Base-by-base conservation (phyloP, 1,140 invertebrate genomes). In the Trinorchestia longiramus region DNA sequence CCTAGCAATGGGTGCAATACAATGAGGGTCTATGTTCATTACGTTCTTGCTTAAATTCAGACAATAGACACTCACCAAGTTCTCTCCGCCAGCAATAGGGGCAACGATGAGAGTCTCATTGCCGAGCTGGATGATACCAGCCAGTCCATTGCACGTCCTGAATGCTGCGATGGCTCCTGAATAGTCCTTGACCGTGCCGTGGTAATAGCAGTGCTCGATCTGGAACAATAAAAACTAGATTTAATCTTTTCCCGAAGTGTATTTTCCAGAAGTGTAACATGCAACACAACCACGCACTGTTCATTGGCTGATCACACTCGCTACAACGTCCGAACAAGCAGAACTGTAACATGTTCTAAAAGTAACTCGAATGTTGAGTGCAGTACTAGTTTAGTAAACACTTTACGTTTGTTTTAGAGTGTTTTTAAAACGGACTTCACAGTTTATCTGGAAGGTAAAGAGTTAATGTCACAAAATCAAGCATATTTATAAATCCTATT, bases 41-140 rank as follows among this genome's bases (percentile, higher is more conserved):
- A 23, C 15, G 62, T 77, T 77, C 28, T 36, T 3, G 1, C 15
- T 11, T 77, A 3, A 15, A 77, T 77, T 36, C 62, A 77, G 62
- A 36, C 11, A 19, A 36, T 28, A 36, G 11, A 77, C 43, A 98
- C 98, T 98, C 98, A 99, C 99, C 98, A 99, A 99, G 97, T 99
- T 98, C 98, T 99, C 99, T 91, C 99, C 99, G 96, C 99, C 99
- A 97, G 99, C 99, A 97, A 99, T 99, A 57, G 99, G 99, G 97
- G 99, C 99, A 97, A 99, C 99, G 97, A 99, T 98, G 97, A 99
- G 99, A 40, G 99, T 99, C 97, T 99, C 99, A 98, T 99, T 99
- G 97, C 99, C 99, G 97, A 99, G 98, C 97, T 99, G 99, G 97
- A 99, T 99, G 97, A 99, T 98, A 41, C 99, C 99, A 97, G 99